Conservation (phyloP, 1,140 invertebrate genomes). For the Heliconius hermathena region DNA sequence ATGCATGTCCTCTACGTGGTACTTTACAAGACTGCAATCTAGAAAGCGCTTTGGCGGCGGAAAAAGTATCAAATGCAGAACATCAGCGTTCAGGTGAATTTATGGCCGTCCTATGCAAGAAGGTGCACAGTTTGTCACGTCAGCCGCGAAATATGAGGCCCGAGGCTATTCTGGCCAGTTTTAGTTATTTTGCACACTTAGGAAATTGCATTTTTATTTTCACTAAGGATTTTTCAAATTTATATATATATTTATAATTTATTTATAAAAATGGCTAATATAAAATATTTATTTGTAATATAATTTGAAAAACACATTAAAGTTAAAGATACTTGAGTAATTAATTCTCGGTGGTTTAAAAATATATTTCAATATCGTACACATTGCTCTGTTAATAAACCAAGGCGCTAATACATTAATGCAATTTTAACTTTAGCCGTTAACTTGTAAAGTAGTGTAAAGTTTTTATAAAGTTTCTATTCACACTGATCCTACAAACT, state of each 20-base stretch:
- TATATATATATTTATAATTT: no score
- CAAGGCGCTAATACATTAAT: slow-evolving; percentile 17
- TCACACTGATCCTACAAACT: slow-evolving; percentile 22
- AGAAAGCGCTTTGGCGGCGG: slow-evolving; percentile 43
- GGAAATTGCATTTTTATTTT: not conserved
- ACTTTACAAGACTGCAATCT: slow-evolving; percentile 41
- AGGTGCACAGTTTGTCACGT: slow-evolving; percentile 51
- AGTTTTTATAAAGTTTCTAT: slow-evolving; percentile 27
- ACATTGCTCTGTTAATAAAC: not conserved
- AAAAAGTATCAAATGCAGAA: slow-evolving; percentile 47
- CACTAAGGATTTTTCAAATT: no score
- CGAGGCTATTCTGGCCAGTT: slow-evolving; percentile 33
- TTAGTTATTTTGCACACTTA: slow-evolving; percentile 14
- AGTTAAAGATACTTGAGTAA: not conserved
- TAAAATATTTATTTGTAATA: no score
- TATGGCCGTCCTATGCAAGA: slow-evolving; percentile 46
- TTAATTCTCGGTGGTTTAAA: not conserved
- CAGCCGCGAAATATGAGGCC: slow-evolving; percentile 50
- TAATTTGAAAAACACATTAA: no score
- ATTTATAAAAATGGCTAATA: no score
- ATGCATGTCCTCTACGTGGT: slow-evolving; percentile 31
- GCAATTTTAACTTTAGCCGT: slow-evolving; percentile 13
- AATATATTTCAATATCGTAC: slow-evolving; percentile 2
- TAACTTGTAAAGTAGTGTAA: slow-evolving; percentile 19
- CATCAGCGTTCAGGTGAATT: slow-evolving; percentile 53